Evolutionary conservation across 2,113 vertebrate genomes (phyloP).

Genomic region (Gorsachius goisagi): DNA sequence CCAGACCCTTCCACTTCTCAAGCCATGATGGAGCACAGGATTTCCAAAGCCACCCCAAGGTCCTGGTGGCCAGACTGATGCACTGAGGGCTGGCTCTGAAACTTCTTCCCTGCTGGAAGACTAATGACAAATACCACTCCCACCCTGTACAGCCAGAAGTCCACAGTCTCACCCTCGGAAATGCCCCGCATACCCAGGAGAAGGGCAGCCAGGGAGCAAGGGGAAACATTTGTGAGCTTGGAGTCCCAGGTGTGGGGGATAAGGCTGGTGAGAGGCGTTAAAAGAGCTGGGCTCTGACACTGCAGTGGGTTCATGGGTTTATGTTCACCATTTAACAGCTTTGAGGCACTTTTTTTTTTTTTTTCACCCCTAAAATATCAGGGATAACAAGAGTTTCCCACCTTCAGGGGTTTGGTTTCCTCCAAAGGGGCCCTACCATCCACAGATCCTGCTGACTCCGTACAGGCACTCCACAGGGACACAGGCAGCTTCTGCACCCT

Average conservation of each 20-base stretch:
- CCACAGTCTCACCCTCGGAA: accelerated
- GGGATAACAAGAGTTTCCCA: neutral
- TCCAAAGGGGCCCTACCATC: neutral
- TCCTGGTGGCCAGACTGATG: neutral
- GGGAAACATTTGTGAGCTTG: accelerated
- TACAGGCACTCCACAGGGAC: neutral
- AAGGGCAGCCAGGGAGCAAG: neutral
- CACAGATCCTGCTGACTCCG: neutral
- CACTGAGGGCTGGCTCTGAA: neutral
- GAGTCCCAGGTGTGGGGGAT: neutral
- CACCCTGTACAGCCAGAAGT: neutral
- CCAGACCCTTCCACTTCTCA: neutral
- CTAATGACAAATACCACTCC: neutral
- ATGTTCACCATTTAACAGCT: neutral
- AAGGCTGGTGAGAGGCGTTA: neutral
- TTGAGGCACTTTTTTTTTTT: neutral
- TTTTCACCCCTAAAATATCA: neutral
- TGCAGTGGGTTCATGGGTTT: neutral
- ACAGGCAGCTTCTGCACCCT: neutral
- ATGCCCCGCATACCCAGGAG: neutral
- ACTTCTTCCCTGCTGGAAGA: neutral
- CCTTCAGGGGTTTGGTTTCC: neutral
- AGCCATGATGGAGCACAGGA: accelerated
- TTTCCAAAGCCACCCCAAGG: neutral
- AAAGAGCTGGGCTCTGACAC: neutral